These are phyloP conservation scores for Periplaneta americana DNA, from an alignment of 1,140 invertebrate species.

Conservation along the genomic window DNA sequence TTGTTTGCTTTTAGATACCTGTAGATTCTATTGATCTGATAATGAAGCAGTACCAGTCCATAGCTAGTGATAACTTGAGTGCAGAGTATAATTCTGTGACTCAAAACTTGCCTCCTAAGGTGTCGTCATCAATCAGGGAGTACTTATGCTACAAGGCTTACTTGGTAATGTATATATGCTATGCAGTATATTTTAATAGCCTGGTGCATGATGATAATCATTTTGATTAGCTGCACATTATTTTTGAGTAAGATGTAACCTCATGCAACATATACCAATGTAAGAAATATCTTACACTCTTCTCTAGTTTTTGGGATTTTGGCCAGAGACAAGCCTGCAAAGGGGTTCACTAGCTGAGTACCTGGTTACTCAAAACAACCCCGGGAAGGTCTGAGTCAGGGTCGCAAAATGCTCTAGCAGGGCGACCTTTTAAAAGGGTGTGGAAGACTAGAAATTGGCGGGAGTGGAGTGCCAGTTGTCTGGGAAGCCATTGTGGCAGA, in stretches of 20 bases:
- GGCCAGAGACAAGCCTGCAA: conserved; percentile 46
- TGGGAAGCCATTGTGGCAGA: conserved; percentile 29
- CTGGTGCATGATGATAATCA: too few species aligned
- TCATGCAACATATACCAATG: too few species aligned
- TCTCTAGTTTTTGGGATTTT: too few species aligned
- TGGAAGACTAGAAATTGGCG: conserved; percentile 46
- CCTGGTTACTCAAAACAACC: conserved; percentile 42
- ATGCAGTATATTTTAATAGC: too few species aligned
- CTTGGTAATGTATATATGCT: conserved; percentile 40
- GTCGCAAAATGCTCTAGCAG: conserved; percentile 43
- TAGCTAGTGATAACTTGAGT: conserved; percentile 38
- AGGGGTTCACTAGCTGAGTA: conserved; percentile 48
- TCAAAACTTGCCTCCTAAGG: conserved; percentile 20
- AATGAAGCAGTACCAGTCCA: conserved; percentile 44
- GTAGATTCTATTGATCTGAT: conserved; percentile 57
- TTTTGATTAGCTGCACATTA: too few species aligned
- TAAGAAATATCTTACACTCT: too few species aligned
- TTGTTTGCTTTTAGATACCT: conserved; percentile 43
- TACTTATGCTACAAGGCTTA: conserved; percentile 74
- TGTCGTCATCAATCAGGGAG: conserved; percentile 55
- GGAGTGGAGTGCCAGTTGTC: conserved; percentile 25
- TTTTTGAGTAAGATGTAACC: too few species aligned
- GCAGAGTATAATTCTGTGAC: conserved; percentile 1
- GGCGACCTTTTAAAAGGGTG: conserved; percentile 44
- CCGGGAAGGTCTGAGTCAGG: conserved; percentile 53